A percentile compares a stretch with the other conserved stretches of the same genome.
These are phyloP conservation scores for Platichthys stellatus DNA, from an alignment of 2,113 vertebrate genomes.

Conservation along the genomic window DNA sequence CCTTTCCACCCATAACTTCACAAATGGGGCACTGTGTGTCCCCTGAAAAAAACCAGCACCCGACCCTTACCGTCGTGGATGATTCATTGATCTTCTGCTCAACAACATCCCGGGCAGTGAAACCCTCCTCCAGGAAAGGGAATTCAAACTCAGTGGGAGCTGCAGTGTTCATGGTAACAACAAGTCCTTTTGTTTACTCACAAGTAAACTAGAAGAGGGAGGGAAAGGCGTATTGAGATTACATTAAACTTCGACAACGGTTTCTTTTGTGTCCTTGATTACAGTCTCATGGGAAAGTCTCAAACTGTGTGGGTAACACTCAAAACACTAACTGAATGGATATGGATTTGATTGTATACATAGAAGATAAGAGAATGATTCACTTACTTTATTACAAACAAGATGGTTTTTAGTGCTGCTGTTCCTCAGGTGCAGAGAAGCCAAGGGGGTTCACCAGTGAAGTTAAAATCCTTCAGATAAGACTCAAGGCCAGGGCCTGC, in stretches of 20 bases:
- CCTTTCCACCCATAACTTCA: neutral
- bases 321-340: neutral
- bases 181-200: conserved; percentile 51
- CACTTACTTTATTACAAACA: conserved; percentile 77
- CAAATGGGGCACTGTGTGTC: neutral
- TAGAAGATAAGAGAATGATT: neutral
- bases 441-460: conserved; percentile 81
- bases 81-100: conserved; percentile 97
- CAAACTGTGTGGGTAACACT: neutral
- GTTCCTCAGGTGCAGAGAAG: conserved; percentile 71
- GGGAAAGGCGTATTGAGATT: neutral
- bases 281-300: neutral
- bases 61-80: conserved; percentile 87
- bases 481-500: conserved; percentile 79
- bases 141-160: conserved; percentile 86
- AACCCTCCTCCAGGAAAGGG: conserved; percentile 94
- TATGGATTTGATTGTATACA: neutral
- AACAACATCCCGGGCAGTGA: conserved; percentile 92
- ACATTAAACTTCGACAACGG: conserved; percentile 7
- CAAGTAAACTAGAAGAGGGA: conserved; percentile 73
- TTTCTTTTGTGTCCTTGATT: conserved; percentile 7
- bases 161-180: conserved; percentile 83
- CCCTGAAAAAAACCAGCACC: neutral
- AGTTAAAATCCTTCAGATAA: conserved; percentile 81
- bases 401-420: conserved; percentile 65